Evolutionary conservation across 2,113 vertebrate species (phyloP).

Genomic region (Ploceus nigricollis): DNA sequence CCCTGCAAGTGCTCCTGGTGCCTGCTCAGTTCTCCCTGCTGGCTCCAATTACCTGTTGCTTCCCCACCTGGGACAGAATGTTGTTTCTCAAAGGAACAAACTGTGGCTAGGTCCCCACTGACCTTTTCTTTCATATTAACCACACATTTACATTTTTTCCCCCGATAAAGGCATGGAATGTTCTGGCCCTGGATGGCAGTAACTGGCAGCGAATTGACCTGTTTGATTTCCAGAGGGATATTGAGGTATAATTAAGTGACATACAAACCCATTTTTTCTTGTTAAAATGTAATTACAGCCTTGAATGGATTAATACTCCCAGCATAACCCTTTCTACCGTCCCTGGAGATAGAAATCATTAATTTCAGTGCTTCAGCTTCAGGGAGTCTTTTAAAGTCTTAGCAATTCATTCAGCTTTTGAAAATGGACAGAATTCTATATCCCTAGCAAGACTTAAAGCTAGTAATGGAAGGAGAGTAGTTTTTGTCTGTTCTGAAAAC

Average conservation of each 20-base stretch:
- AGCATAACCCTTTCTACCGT: slow-evolving; percentile 4
- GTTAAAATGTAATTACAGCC: slow-evolving; percentile 64
- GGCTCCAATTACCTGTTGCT: background rate
- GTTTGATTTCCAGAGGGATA: slow-evolving; percentile 98
- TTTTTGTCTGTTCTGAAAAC: background rate
- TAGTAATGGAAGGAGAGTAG: rapidly evolving
- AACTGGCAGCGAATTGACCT: slow-evolving; percentile 99
- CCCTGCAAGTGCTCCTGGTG: background rate
- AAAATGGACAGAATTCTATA: background rate
- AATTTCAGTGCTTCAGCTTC: slow-evolving; percentile 38
- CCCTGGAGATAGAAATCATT: slow-evolving; percentile 44
- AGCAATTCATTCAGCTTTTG: slow-evolving; percentile 47
- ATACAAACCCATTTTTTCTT: slow-evolving; percentile 49
- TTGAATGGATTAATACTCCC: slow-evolving; percentile 26
- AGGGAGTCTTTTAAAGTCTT: background rate
- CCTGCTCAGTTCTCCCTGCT: background rate
- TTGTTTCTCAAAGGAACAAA: background rate
- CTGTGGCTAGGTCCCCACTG: background rate
- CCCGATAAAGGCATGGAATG: slow-evolving; percentile 90
- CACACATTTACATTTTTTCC: background rate
- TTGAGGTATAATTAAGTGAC: slow-evolving; percentile 84
- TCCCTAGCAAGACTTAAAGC: background rate
- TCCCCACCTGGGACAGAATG: background rate
- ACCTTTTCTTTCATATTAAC: background rate
- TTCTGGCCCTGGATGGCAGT: slow-evolving; percentile 96